Evolutionary conservation across 1,140 invertebrate genomes (phyloP).

Genomic region (Pseudachorutes palmiensis): DNA sequence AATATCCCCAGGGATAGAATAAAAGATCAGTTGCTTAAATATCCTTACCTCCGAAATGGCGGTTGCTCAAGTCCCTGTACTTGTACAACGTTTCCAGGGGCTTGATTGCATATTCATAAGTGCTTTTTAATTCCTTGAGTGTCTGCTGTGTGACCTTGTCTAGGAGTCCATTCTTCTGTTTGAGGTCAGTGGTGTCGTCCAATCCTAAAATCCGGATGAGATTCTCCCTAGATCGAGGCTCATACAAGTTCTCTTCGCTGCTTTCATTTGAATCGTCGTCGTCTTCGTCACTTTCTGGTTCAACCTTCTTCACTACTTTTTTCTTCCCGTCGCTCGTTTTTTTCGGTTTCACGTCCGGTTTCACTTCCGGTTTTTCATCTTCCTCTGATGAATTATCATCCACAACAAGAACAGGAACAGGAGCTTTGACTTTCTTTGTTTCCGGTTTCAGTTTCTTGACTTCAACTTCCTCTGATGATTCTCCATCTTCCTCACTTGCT

Average conservation of each 20-base stretch:
- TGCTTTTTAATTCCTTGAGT: conserved; percentile 72
- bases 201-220: conserved; percentile 70
- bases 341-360: conserved; percentile 16
- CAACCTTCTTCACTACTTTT: background rate
- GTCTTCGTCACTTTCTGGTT: conserved; percentile 10
- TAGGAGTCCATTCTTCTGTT: conserved; percentile 59
- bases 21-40: background rate
- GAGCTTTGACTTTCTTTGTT: background rate
- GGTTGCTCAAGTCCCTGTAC: conserved; percentile 82
- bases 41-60: conserved; percentile 67
- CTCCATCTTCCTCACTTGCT: no score
- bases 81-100: conserved; percentile 83
- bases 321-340: conserved; percentile 18
- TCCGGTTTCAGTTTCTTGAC: no score
- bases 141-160: conserved; percentile 65
- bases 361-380: conserved; percentile 2
- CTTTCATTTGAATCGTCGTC: conserved; percentile 21
- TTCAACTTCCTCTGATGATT: no score
- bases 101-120: conserved; percentile 80
- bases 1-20: background rate
- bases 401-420: no score
- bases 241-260: conserved; percentile 20
- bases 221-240: conserved; percentile 61
- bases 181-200: conserved; percentile 58
- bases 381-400: conserved; percentile 4